phyloP scores from a whole-genome alignment of 2,797 vertebrate genomes.

The Agapornis canus region DNA sequence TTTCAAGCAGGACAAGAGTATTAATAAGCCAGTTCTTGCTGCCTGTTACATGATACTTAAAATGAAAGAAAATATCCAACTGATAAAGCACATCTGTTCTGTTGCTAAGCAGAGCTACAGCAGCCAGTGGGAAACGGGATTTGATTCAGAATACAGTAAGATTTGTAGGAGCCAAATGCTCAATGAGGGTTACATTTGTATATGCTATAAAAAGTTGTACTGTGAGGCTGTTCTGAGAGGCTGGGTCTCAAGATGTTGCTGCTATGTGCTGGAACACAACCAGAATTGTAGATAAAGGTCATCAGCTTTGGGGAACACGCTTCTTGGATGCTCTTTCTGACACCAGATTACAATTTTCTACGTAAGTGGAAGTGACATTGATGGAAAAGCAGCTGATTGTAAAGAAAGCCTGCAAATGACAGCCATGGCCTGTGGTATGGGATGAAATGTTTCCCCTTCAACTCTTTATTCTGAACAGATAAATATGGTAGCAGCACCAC shows the following conservation, averaged over 20 bases:
- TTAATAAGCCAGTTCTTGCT: neutral
- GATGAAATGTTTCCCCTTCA: neutral
- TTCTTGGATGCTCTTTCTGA: neutral
- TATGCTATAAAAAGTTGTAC: neutral
- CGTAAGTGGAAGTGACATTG: slow-evolving; percentile 33
- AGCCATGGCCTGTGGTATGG: neutral
- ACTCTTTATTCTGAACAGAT: neutral
- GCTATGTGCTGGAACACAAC: neutral
- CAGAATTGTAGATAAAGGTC: neutral
- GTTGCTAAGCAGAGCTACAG: neutral
- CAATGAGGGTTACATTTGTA: neutral
- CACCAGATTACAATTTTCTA: neutral
- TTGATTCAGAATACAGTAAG: neutral
- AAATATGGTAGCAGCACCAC: neutral
- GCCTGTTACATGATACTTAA: neutral
- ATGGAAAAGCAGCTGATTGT: slow-evolving; percentile 13
- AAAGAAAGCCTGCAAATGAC: slow-evolving; percentile 4
- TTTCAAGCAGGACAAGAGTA: neutral
- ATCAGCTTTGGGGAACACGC: neutral
- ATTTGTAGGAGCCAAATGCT: neutral
- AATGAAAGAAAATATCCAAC: neutral
- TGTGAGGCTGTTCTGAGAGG: neutral
- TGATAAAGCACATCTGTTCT: neutral
- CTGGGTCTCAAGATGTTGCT: neutral
- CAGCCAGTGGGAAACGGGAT: neutral